Conservation (phyloP, 2,113 vertebrate genomes). For the Eretmochelys imbricata region DNA sequence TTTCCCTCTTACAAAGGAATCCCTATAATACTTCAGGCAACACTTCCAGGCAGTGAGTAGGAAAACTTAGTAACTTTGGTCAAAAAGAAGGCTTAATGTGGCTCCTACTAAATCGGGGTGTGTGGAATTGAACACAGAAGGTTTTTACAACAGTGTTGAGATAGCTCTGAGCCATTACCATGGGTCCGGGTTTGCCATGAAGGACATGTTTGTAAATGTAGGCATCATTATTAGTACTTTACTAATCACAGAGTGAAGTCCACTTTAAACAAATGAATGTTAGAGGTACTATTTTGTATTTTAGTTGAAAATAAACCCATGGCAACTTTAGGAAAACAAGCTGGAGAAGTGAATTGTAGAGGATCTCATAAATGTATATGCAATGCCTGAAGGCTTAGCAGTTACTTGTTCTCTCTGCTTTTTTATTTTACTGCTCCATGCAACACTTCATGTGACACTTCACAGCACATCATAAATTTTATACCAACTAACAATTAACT, state of each 20-base stretch:
- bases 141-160: not conserved
- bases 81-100: not conserved
- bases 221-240: not conserved
- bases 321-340: conserved; percentile 60
- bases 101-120: not conserved
- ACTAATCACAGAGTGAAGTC: not conserved
- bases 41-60: not conserved
- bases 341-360: conserved; percentile 50
- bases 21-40: not conserved
- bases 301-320: conserved; percentile 44
- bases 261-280: conserved; percentile 32
- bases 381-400: conserved; percentile 42
- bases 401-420: conserved; percentile 28
- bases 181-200: not conserved
- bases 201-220: not conserved
- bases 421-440: conserved; percentile 49
- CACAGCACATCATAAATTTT: conserved; percentile 42
- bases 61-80: not conserved
- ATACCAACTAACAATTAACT: conserved; percentile 63
- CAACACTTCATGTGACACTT: conserved; percentile 32
- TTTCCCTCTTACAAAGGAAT: not conserved
- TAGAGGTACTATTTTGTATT: conserved; percentile 18
- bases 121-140: not conserved
- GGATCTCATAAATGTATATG: conserved; percentile 62
- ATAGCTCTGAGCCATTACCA: not conserved